These are phyloP conservation scores for Octodon degus DNA, from an alignment of 2,113 vertebrate species.

Conservation along the genomic window DNA sequence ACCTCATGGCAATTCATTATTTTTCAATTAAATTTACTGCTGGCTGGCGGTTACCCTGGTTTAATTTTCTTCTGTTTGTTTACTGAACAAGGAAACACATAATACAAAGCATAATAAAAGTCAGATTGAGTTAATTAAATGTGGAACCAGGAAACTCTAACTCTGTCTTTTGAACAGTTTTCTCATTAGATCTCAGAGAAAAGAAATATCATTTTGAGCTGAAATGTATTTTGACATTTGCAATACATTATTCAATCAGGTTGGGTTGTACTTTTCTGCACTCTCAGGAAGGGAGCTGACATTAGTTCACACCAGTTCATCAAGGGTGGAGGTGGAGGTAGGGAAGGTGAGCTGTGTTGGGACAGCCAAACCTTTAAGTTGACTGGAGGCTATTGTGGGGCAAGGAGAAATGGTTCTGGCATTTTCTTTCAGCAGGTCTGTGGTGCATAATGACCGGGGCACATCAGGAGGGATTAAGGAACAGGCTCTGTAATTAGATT, in stretches of 20 bases:
- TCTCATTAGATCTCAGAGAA: conserved; percentile 83
- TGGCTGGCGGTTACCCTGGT: conserved; percentile 86
- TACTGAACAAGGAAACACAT: conserved; percentile 84
- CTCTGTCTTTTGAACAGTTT: conserved; percentile 83
- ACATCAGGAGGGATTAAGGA: background rate
- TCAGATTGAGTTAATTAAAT: conserved; percentile 89
- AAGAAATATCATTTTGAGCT: conserved; percentile 80
- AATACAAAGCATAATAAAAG: conserved; percentile 87
- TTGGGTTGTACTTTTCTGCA: conserved; percentile 47
- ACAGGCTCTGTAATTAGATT: background rate
- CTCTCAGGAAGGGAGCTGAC: background rate
- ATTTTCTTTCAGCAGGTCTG: background rate
- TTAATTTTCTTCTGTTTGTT: conserved; percentile 89
- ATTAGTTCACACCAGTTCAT: background rate
- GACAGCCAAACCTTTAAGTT: background rate
- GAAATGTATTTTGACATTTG: conserved; percentile 84
- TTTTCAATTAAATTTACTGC: conserved; percentile 89
- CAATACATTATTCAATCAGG: conserved; percentile 75
- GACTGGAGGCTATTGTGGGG: background rate
- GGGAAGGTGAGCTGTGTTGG: background rate
- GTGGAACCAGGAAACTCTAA: conserved; percentile 83
- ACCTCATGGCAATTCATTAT: conserved; percentile 87
- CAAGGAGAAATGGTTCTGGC: background rate
- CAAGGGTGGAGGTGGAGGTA: background rate
- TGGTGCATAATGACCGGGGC: background rate